Base-by-base conservation (phyloP, 1,140 invertebrate genomes). In the Pteromalus puparum region DNA sequence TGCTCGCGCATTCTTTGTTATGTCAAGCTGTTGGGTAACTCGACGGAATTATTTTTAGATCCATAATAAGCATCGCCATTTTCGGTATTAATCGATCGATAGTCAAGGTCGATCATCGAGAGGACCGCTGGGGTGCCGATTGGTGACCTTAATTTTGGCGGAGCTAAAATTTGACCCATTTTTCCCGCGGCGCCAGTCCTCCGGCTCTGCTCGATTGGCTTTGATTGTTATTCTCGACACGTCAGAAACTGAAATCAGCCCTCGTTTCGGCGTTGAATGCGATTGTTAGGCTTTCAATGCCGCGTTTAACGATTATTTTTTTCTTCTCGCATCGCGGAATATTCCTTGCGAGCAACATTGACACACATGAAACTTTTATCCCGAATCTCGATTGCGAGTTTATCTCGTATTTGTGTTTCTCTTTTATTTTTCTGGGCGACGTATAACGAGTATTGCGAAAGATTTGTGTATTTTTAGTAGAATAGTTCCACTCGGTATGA, bases 101-200 rank as follows among this genome's bases (percentile, higher is more conserved):
- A 18, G 34, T 73, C 6, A 73, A 73, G 21, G 34, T 21, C 26
- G 3, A 73, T 34, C 21, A 21, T 5, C 21, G 53, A 61, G 46
- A 48, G 46, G 46, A 18, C 13, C 46, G 12, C 15, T 21, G 53
- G 5, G 7, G 15, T 5, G 18, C 1, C 18, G 18, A n/a, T 9
- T 2, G 38, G 38, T 76, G 42, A 26, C 74, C 42, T 76, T 38
- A 48, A 76, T 76, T n/a, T 53, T 74, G 18, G 30, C 34, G 72
- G 30, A 73, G 6, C 46, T 21, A 48, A 76, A 76, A 46, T 26
- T 53, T 42, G 72, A 74, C 72, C 72, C 34, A 74, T 42, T 74
- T 74, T 42, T 30, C 0, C 30, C 28, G 38, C 38, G 38, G 38
- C 1, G 38, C 10, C 38, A 42, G 10, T 42, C 9, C 38, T 38